Percentiles rank a stretch among this genome's conserved stretches.
These are phyloP conservation scores for Cheilosia soror DNA, from an alignment of 2,888 invertebrate species.

Conservation along the genomic window DNA sequence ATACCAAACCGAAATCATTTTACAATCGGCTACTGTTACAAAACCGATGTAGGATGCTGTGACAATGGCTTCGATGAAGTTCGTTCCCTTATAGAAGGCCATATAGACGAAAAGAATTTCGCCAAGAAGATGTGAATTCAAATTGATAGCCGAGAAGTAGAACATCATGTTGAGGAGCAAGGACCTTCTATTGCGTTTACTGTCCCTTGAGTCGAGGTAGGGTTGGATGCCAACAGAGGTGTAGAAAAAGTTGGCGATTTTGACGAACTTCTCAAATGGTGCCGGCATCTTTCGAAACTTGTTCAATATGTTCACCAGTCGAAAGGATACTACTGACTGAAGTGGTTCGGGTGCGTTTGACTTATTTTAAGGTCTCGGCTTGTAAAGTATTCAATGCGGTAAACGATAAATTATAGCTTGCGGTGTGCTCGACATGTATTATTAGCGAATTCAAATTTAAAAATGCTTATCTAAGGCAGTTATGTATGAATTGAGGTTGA, in stretches of 20 bases:
- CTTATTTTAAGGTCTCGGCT: not conserved
- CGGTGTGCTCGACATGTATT: not conserved
- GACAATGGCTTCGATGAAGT: slow-evolving; percentile 80
- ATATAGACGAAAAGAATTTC: slow-evolving; percentile 79
- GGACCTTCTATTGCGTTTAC: slow-evolving; percentile 17
- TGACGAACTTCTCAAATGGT: slow-evolving; percentile 76
- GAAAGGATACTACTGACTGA: slow-evolving; percentile 10
- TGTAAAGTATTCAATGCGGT: slow-evolving; percentile 9
- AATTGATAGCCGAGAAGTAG: slow-evolving; percentile 77
- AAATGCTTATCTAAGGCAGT: not conserved
- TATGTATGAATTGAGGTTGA: not conserved
- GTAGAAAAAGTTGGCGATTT: slow-evolving; percentile 78
- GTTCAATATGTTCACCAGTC: not conserved
- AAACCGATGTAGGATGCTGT: slow-evolving; percentile 79
- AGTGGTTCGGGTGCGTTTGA: not conserved
- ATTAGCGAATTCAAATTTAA: slow-evolving; percentile 15
- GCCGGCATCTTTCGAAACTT: slow-evolving; percentile 17
- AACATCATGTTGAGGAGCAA: slow-evolving; percentile 70
- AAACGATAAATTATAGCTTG: slow-evolving; percentile 14
- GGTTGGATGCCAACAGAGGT: slow-evolving; percentile 78
- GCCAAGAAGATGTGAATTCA: slow-evolving; percentile 77
- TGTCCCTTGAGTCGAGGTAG: slow-evolving; percentile 66
- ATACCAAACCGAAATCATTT: slow-evolving; percentile 78
- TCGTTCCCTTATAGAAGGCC: slow-evolving; percentile 77
- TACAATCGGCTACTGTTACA: slow-evolving; percentile 78